Evolutionary conservation across 2,113 vertebrate species (phyloP).

Genomic region (Zosterops hypoxanthus): DNA sequence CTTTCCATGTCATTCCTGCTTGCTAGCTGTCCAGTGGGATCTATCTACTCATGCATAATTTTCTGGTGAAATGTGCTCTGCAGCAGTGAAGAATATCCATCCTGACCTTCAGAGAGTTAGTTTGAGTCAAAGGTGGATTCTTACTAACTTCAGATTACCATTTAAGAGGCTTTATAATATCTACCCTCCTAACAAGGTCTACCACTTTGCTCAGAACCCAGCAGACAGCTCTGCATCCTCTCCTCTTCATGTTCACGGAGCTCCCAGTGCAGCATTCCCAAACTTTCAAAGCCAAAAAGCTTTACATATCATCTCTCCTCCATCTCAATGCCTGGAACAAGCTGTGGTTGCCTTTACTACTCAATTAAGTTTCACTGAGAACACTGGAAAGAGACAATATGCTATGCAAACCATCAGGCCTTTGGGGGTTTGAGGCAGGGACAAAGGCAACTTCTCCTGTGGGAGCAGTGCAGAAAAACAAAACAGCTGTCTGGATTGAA

Average conservation of each 20-base stretch:
- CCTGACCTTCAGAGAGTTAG: background rate
- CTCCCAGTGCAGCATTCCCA: background rate
- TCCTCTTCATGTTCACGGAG: background rate
- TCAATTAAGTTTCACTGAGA: background rate
- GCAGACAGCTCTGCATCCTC: background rate
- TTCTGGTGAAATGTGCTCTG: background rate
- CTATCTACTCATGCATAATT: background rate
- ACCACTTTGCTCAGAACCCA: background rate
- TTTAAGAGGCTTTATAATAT: background rate
- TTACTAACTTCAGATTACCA: background rate
- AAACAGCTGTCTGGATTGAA: constrained; percentile 51
- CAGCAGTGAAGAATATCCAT: background rate
- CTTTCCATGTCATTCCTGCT: background rate
- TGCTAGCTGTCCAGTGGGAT: background rate
- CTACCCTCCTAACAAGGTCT: background rate
- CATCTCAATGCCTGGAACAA: background rate
- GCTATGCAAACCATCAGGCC: background rate
- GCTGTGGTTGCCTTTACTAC: background rate
- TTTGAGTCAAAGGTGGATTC: background rate
- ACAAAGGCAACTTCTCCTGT: constrained; percentile 23
- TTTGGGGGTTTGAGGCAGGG: background rate
- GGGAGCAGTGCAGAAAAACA: background rate
- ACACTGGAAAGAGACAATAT: background rate
- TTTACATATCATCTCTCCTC: background rate
- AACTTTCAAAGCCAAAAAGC: constrained; percentile 3